Base-by-base conservation (phyloP, 2,113 vertebrate species). In the Chroicocephalus ridibundus region DNA sequence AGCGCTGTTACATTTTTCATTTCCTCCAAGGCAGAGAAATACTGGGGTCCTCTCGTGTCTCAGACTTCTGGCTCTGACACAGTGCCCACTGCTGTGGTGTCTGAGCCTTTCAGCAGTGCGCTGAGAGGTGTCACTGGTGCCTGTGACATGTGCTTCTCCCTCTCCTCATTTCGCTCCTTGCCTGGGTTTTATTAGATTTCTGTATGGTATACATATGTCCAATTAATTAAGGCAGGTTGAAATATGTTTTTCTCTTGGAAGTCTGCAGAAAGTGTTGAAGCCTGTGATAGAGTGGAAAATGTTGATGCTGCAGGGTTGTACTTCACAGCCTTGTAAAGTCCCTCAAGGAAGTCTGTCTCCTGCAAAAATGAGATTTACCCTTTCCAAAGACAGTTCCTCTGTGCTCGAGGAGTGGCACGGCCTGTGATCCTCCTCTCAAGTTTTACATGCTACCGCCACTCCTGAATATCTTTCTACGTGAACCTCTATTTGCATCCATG, bases 241-340 rank as follows among this genome's bases (percentile, higher is more conserved):
- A 95, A 76, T 65, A 81, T 4, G 42, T n/a, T 69, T 96, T 96
- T 76, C 83, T 82, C 70, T 91, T 62, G 61, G 65, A 96, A 93
- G 78, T 58, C 60, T 82, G 74, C 77, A 90, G 94, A 82, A 95
- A 90, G 52, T 4, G 13, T 76, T 92, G 82, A 90, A 86, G 76
- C 77, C 34, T 76, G 21, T 55, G 85, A 94, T 85, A 79, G 65
- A 87, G 38, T 24, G 0, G 5, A 89, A 94, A 94, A 54, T 85
- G 91, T 96, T 95, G 93, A 93, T 93, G 94, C 96, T 96, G 77
- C 75, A 82, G 96, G 97, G 91, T 40, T 91, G 66, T 93, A 82
- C 88, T 96, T 95, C 96, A 94, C 89, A 97, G 78, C 46, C 78
- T 75, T 77, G 62, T 80, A 69, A 88, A 87, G 61, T 6, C 93